Evolutionary conservation across 2,797 vertebrate species (phyloP).

Genomic region (Sebastes minor): DNA sequence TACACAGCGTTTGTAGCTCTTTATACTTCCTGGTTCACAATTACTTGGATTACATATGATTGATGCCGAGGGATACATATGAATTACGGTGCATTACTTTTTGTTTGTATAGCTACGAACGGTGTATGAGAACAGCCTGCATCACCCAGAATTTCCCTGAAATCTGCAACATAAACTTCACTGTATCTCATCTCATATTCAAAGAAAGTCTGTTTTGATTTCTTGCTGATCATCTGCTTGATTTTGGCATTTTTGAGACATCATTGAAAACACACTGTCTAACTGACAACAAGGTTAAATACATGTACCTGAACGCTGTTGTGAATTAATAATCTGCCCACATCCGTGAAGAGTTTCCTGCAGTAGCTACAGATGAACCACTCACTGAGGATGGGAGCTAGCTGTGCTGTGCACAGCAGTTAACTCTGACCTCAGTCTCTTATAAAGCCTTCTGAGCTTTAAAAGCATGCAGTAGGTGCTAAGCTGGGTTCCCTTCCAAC

Average conservation of each 20-base stretch:
- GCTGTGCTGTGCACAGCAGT: background rate
- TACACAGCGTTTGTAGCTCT: too few relatives aligned
- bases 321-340: background rate
- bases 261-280: background rate
- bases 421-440: constrained; percentile 20
- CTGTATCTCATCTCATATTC: background rate
- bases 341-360: background rate
- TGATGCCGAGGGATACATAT: background rate
- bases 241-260: background rate
- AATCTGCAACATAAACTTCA: background rate
- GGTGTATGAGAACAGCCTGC: background rate
- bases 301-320: background rate
- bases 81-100: background rate
- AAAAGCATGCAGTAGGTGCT: constrained; percentile 1
- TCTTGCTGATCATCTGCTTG: background rate
- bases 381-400: constrained; percentile 1
- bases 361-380: constrained; percentile 21
- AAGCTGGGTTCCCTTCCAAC: constrained; percentile 38
- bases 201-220: background rate
- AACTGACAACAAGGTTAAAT: background rate
- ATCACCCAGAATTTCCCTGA: background rate
- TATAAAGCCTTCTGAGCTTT: constrained; percentile 13
- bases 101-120: background rate
- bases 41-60: background rate
- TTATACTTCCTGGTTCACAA: background rate